Percentiles rank a stretch among this genome's conserved stretches.
Conservation (phyloP, 2,113 vertebrate species). For the Rhegmatorhina hoffmannsi region DNA sequence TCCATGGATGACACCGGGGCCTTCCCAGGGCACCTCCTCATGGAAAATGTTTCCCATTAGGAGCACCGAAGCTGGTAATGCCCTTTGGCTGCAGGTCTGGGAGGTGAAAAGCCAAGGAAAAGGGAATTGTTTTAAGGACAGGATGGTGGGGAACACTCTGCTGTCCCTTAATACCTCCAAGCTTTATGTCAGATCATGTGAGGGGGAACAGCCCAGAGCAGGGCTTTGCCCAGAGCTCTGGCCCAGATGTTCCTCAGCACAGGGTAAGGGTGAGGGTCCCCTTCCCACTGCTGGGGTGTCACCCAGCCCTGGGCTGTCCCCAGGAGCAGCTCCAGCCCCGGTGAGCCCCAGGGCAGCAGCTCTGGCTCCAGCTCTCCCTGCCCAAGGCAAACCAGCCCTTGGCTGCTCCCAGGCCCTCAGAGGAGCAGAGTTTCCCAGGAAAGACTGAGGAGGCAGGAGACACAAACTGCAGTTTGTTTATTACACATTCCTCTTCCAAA, state of each 20-base stretch:
- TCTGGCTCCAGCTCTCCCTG: not conserved
- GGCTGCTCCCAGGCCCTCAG: not conserved
- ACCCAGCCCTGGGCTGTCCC: accelerated
- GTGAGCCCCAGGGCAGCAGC: not conserved
- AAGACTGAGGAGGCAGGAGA: accelerated
- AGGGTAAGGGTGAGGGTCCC: accelerated
- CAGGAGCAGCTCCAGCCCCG: not conserved
- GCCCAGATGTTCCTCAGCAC: accelerated
- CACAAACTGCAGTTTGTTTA: not conserved
- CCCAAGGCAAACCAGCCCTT: not conserved
- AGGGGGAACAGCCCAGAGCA: not conserved
- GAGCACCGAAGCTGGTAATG: not conserved
- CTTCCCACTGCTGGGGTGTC: not conserved
- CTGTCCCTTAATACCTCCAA: accelerated
- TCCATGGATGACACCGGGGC: not conserved
- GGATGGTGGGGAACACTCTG: not conserved
- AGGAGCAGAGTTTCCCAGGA: not conserved
- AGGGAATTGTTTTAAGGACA: not conserved
- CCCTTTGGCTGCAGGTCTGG: not conserved
- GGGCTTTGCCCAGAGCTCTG: not conserved
- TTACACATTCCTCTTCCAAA: not conserved
- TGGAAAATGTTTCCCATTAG: not conserved
- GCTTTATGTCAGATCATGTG: not conserved
- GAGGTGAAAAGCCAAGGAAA: not conserved
- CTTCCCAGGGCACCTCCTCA: not conserved